phyloP scores from a whole-genome alignment of 2,888 invertebrate genomes.

The Chalcosyrphus nemorum region DNA sequence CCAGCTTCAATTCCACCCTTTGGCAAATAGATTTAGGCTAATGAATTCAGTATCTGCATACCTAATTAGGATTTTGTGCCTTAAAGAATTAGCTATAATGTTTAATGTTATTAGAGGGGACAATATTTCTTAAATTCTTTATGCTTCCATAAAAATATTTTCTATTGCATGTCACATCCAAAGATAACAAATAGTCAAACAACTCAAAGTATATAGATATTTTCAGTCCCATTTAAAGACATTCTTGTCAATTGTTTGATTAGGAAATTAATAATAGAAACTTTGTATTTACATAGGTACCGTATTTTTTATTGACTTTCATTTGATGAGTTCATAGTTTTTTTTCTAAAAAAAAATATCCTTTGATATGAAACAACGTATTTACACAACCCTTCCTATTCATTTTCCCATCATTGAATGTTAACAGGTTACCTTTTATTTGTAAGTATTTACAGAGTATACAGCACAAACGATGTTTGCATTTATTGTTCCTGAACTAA shows the following conservation, averaged over 20 bases:
- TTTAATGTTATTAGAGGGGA: slow-evolving; percentile 33
- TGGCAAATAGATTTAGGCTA: slow-evolving; percentile 62
- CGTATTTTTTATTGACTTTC: neutral
- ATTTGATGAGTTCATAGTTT: neutral
- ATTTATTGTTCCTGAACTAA: slow-evolving; percentile 34
- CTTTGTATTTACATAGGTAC: neutral
- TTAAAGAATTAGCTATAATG: slow-evolving; percentile 38
- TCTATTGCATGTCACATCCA: neutral
- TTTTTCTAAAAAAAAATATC: neutral
- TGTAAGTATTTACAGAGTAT: neutral
- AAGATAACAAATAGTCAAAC: neutral
- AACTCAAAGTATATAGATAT: no score
- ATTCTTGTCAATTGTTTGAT: neutral
- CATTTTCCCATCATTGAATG: neutral
- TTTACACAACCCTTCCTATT: neutral
- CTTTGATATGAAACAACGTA: neutral
- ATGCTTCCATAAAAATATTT: neutral
- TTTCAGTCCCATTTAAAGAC: no score
- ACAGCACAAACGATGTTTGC: slow-evolving; percentile 26
- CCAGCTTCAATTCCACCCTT: slow-evolving; percentile 20
- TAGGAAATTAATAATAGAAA: neutral
- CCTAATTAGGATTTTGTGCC: slow-evolving; percentile 52
- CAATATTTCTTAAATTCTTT: slow-evolving; percentile 27
- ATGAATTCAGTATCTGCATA: slow-evolving; percentile 66
- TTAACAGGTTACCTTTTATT: neutral